phyloP scores from a whole-genome alignment of 2,797 vertebrate species.

The Poecilia picta region DNA sequence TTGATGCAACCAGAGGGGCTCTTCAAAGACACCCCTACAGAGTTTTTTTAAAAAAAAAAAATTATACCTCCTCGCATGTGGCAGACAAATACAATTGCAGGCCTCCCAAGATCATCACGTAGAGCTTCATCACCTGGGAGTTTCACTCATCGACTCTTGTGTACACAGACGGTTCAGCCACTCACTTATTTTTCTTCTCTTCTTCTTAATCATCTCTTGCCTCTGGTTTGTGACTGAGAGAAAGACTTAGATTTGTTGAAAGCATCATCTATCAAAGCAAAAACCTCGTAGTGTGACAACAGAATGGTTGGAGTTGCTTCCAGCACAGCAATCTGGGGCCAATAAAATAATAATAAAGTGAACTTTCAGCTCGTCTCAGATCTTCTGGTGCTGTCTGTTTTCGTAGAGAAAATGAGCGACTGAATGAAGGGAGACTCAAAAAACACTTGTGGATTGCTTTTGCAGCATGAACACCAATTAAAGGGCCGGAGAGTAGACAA shows the following conservation, averaged over 20 bases:
- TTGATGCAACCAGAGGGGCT: conserved; percentile 57
- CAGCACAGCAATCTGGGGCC: conserved; percentile 58
- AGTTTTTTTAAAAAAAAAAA: too few species aligned
- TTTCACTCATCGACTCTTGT: conserved; percentile 33
- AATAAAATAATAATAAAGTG: conserved; percentile 63
- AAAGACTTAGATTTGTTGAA: conserved; percentile 54
- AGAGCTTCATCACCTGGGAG: conserved; percentile 45
- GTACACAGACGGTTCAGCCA: conserved; percentile 22
- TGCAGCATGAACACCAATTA: conserved; percentile 24
- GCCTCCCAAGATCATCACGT: conserved; percentile 36
- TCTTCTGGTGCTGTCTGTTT: conserved; percentile 16
- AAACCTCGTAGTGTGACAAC: conserved; percentile 55
- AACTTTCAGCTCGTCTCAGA: conserved; percentile 37
- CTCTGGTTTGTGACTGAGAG: conserved; percentile 58
- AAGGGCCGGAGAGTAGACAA: conserved; percentile 26
- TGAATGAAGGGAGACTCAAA: conserved; percentile 19
- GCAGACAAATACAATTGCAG: conserved; percentile 52
- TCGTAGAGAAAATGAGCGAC: conserved; percentile 13
- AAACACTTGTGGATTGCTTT: conserved; percentile 26
- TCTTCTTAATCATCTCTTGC: conserved; percentile 28
- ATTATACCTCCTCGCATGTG: conserved; percentile 41
- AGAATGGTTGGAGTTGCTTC: conserved; percentile 59
- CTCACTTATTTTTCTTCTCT: conserved; percentile 28
- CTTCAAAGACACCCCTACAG: conserved; percentile 62
- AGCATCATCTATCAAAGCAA: conserved; percentile 68